These are phyloP conservation scores for Stegodyphus dumicola DNA, from an alignment of 1,140 invertebrate species.

Conservation along the genomic window DNA sequence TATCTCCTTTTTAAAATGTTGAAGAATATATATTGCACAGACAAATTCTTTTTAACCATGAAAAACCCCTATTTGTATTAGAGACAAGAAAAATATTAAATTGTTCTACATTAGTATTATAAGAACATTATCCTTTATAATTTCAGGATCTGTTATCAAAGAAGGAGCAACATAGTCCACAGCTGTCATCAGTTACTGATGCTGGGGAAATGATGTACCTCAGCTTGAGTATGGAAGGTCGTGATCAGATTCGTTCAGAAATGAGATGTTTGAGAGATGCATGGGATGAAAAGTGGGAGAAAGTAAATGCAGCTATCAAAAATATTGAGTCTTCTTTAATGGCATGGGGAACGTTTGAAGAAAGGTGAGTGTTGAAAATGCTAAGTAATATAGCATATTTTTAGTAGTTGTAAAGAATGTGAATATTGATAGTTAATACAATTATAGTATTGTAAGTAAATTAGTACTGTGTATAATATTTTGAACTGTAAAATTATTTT, in stretches of 20 bases:
- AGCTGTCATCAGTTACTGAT: slow-evolving; percentile 84
- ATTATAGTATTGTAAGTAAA: too few relatives aligned
- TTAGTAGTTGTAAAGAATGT: too few relatives aligned
- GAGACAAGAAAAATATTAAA: too few relatives aligned
- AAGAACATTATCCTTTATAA: not conserved
- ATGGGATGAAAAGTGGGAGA: slow-evolving; percentile 86
- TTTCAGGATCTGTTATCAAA: slow-evolving; percentile 62
- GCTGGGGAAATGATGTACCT: slow-evolving; percentile 88
- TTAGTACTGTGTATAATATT: not conserved
- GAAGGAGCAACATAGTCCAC: slow-evolving; percentile 78
- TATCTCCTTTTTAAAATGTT: too few relatives aligned
- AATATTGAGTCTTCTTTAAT: slow-evolving; percentile 86
- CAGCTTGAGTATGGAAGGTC: slow-evolving; percentile 84
- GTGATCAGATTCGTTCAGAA: slow-evolving; percentile 85
- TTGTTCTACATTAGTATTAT: not conserved
- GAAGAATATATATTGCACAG: too few relatives aligned
- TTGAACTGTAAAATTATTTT: not conserved
- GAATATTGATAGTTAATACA: too few relatives aligned
- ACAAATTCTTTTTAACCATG: too few relatives aligned
- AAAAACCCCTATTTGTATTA: too few relatives aligned
- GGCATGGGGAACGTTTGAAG: slow-evolving; percentile 89
- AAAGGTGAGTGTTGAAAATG: slow-evolving; percentile 66
- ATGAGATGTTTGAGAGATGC: slow-evolving; percentile 82
- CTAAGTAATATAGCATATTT: too few relatives aligned
- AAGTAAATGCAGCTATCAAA: slow-evolving; percentile 85